Percentiles rank a stretch among this genome's conserved stretches.
phyloP scores from a whole-genome alignment of 2,113 vertebrate species.

The Corvus hawaiiensis region DNA sequence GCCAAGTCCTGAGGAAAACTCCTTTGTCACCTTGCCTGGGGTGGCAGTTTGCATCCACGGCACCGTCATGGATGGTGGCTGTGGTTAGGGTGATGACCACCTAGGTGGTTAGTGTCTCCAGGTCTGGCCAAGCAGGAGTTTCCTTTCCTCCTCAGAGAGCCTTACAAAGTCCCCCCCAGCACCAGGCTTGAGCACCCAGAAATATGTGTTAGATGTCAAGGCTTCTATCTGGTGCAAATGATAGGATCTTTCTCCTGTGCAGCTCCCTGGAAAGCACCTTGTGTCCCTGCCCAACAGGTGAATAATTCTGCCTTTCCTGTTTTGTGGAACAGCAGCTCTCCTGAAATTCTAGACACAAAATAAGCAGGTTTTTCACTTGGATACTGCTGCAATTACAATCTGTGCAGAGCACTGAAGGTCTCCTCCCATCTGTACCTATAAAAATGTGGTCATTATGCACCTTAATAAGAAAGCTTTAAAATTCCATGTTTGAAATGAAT shows the following conservation, averaged over 20 bases:
- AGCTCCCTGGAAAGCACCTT: background rate
- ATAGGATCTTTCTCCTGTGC: background rate
- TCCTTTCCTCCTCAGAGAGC: background rate
- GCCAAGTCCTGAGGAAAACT: background rate
- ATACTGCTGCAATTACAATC: background rate
- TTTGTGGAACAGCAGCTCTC: background rate
- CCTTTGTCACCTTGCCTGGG: background rate
- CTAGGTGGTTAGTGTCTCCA: background rate
- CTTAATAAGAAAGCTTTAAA: conserved; percentile 7
- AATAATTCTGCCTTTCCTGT: background rate
- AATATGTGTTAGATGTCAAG: background rate
- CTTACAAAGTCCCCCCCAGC: background rate
- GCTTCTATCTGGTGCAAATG: background rate
- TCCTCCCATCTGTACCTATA: background rate
- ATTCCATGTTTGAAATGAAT: background rate
- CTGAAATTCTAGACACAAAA: background rate
- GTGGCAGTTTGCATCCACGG: background rate
- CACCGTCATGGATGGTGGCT: too few relatives aligned
- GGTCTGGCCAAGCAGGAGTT: background rate
- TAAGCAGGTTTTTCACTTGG: background rate
- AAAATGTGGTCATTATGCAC: conserved; percentile 10
- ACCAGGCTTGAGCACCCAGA: background rate
- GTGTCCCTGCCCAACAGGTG: background rate
- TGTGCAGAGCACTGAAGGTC: background rate
- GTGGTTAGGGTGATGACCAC: background rate